Base-by-base conservation (phyloP, 2,113 vertebrate species). In the Oreocharis arfaki region DNA sequence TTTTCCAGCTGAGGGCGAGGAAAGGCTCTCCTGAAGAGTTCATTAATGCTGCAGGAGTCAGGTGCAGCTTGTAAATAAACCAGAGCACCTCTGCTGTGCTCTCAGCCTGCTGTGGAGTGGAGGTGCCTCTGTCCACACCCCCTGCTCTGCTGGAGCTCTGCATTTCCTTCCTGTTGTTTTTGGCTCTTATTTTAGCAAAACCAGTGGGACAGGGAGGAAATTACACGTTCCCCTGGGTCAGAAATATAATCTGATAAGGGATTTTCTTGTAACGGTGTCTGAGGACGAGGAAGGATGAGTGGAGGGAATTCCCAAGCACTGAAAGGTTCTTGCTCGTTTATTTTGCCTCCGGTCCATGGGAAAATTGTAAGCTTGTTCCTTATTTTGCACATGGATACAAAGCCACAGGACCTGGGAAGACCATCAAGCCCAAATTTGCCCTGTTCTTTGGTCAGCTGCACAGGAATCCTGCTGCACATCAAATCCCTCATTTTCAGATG, bases 291-390 rank as follows among this genome's bases (percentile, higher is more conserved):
- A 91, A 44, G 78, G 70, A 64, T 55, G 71, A 59, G 52, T 46
- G 68, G 57, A 91, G 90, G 89, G 92, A 94, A 87, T 96, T 95
- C 96, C 89, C 87, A 74, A 47, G n/a, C 46, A 6, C 5, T 61
- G 46, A n/a, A 57, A 76, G 13, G 21, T 32, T 76, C 63, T 61
- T 21, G 33, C 41, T 80, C 28, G 3, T 81, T 84, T 70, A 7
- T 93, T 95, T 42, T 64, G 52, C 63, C 23, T 89, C 27, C 42
- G 27, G n/a, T 71, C 59, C 42, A 8, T 2, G 63, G 33, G 33
- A 33, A 59, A 52, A 50, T 63, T 85, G 27, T 10, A 11, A 11
- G 35, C 35, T 83, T 85, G 85, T n/a, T 2, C 44, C 87, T 87
- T 8, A 9, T 79, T 97, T 87, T 80, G 77, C 59, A 16, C 37